Conservation (phyloP, 2,113 vertebrate species). For the Rousettus leschenaultii region DNA sequence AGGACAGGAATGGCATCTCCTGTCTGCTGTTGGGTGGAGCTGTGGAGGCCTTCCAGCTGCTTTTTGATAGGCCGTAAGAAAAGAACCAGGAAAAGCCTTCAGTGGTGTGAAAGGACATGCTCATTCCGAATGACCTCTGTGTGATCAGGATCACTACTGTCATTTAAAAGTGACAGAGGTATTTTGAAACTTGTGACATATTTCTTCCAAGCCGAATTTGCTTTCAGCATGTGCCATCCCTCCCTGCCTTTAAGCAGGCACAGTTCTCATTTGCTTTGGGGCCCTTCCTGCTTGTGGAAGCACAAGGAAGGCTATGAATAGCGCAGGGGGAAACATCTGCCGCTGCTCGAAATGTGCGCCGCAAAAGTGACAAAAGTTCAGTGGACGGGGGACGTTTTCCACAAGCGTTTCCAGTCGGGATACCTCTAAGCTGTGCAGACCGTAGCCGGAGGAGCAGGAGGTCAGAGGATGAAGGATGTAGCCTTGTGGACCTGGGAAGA, state of each 20-base stretch:
- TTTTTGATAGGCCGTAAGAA: background rate
- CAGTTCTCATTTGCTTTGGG: background rate
- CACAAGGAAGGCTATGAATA: background rate
- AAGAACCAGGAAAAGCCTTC: background rate
- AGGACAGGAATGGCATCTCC: background rate
- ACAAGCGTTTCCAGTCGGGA: background rate
- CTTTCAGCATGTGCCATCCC: background rate
- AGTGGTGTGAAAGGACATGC: background rate
- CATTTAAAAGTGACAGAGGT: background rate
- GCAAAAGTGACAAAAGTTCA: slow-evolving; percentile 31
- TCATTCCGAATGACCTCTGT: background rate
- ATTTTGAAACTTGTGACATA: slow-evolving; percentile 1
- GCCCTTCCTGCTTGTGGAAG: slow-evolving; percentile 28
- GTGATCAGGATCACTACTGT: background rate
- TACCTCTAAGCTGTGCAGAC: background rate
- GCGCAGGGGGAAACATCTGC: slow-evolving; percentile 56
- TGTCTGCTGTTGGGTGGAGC: background rate
- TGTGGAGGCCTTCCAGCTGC: background rate
- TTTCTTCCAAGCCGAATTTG: background rate
- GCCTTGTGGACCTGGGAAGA: background rate
- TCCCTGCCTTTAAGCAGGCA: background rate
- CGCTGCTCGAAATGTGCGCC: background rate
- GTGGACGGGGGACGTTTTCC: background rate
- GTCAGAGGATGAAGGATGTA: background rate
- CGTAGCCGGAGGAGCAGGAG: background rate